Evolutionary conservation across 2,888 invertebrate species (phyloP), one percentile per base, ranked within the genome.

Genomic region (Agrypnus murinus): DNA sequence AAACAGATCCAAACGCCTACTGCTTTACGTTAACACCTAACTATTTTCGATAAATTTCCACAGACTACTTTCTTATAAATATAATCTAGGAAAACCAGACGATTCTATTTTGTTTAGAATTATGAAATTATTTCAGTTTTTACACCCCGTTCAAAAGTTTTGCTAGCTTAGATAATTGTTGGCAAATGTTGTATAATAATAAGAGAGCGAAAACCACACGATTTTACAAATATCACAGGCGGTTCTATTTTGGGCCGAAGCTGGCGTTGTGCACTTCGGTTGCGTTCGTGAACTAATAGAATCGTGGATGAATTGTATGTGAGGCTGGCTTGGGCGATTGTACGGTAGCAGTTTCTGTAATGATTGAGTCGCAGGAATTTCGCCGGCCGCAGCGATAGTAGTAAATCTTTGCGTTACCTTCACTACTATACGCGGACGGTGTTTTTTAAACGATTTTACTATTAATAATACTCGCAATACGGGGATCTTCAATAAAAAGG

Each of bases 301-400:
- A 68, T 45, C 65, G 71, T 69, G 55, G 62, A 72, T 64, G 50
- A 68, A 68, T 69, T 60, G 17, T n/a, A 14, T 43, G n/a, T 36
- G 50, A 43, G 32, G 70, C 68, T 62, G 53, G 31, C 36, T 71
- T 71, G 77, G 77, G 67, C 75, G 34, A 57, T 62, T 79, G 75
- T 71, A 79, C 79, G 73, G 78, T 79, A 79, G 79, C 78, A 72
- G 76, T 75, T 72, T 73, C 73, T 74, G 75, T 79, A 78, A 77
- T 78, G 79, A 79, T 78, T 78, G 77, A 79, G 75, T 76, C 76
- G 76, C 76, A 76, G 79, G 79, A 79, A 79, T 79, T 76, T 69
- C 72, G 78, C 62, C 73, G 75, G 73, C 76, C 75, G 77, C 53
- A 38, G 77, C 53, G 19, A 53, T 59, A 38, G 59, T 79, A 78